phyloP scores from a whole-genome alignment of 2,113 vertebrate genomes.

The Phalacrocorax carbo region DNA sequence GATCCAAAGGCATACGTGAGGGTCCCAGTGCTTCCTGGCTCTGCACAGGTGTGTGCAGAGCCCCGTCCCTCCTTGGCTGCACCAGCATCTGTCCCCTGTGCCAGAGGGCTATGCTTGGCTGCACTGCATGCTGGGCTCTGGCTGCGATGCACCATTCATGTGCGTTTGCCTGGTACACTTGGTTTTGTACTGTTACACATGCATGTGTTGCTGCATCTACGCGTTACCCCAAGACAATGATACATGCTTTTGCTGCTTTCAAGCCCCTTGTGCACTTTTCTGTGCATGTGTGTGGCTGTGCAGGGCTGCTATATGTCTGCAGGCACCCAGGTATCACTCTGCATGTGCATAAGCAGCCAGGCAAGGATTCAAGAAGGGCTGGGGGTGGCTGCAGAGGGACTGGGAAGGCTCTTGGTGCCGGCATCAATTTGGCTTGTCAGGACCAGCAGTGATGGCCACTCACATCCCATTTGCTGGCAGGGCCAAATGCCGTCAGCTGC shows the following conservation, averaged over 20 bases:
- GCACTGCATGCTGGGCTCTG: neutral
- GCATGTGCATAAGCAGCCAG: neutral
- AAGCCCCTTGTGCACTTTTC: neutral
- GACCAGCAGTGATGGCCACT: conserved; percentile 22
- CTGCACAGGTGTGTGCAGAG: neutral
- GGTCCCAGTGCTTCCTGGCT: neutral
- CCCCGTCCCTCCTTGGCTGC: fast-evolving
- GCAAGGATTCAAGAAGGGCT: neutral
- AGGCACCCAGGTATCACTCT: fast-evolving
- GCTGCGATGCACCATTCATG: neutral
- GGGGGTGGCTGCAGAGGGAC: neutral
- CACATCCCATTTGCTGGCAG: conserved; percentile 48
- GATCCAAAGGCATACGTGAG: fast-evolving
- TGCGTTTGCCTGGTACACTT: neutral
- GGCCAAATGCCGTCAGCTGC: neutral
- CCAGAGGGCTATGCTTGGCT: fast-evolving
- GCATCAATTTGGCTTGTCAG: conserved; percentile 61
- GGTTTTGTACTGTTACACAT: neutral
- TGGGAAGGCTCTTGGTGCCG: conserved; percentile 13
- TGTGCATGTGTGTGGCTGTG: fast-evolving
- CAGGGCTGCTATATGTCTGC: fast-evolving
- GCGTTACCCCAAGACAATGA: fast-evolving
- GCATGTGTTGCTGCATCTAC: neutral
- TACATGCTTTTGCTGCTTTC: fast-evolving
- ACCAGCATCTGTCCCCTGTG: neutral